Base-by-base conservation (phyloP, 2,113 vertebrate genomes). In the Eulacestoma nigropectus region DNA sequence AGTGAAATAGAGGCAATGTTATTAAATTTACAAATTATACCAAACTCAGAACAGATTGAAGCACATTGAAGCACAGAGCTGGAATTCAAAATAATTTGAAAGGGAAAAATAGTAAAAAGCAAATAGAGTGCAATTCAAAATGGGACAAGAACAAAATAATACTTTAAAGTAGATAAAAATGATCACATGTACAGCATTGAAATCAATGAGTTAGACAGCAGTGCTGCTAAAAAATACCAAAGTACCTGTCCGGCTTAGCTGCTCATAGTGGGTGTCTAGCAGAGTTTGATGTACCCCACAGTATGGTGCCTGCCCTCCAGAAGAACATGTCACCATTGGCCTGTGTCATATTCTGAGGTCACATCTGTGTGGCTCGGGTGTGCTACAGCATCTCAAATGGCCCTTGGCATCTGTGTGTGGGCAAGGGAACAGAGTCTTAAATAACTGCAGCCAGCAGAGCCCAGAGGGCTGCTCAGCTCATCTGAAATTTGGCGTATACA, bases 61-160 rank as follows among this genome's bases (percentile, higher is more conserved):
- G 19, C 4, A 29, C 47, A 70, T 13, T 93, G 69, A 94, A 84
- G 26, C 8, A 75, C 21, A 41, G 16, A 9, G 2, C 50, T 72
- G 52, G 35, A 80, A 77, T 92, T 77, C 23, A 92, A 81, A 74
- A 93, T 75, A 0, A 63, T 82, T 93, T 93, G 35, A 70, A 41
- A 86, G 49, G 25, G 74, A 18, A 89, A 89, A 65, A 70, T 19
- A 39, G 5, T 11, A 59, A 63, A 39, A 85, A 85, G 22, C 63
- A 93, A 94, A 70, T 41, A 39, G 11, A 69, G 8, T 29, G 13
- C 25, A 87, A 91, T 72, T 75, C 30, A 89, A 92, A 95, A 67
- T 14, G 11, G 7, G 12, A 42, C 37, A 70, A 86, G 27, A 81
- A 13, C 6, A 89, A 93, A 89, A 56, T 44, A 89, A 16, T 19